Base-by-base conservation (phyloP, 1,140 invertebrate species). In the Penaeus indicus region DNA sequence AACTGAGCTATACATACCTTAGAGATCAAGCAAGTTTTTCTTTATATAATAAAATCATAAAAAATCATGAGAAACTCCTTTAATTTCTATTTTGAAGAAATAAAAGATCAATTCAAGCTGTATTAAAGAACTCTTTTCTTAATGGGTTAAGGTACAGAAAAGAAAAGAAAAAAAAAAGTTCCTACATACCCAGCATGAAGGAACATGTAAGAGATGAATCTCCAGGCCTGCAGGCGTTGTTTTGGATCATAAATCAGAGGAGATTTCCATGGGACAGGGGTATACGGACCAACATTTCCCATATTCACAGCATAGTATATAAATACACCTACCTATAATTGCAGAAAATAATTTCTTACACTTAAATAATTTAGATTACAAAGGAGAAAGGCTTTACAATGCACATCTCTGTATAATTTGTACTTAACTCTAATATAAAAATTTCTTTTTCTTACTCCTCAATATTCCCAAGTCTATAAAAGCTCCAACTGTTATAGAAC, bases 131-230 rank as follows among this genome's bases (percentile, higher is more conserved):
- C 27, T 42, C 25, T 82, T 82, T 82, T 82, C 16, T n/a, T 54
- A 25, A 25, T 27, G 60, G 7, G 60, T 27, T 4, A 47, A 5
- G 11, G n/a, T 18, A 47, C 21, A 82, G 63, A 62, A 42, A 62
- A 18, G 13, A 60, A 63, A 32, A 69, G 7, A 62, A 32, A 79
- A 32, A 27, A 16, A 54, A n/a, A 11, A 25, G 10, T 38, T 64
- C 77, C 69, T 72, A 82, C 92, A 80, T 92, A 94, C 93, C 94
- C 94, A 90, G 94, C 93, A 91, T 95, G 94, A 85, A 95, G 93
- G 67, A 94, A 92, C 92, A 94, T 94, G 91, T 95, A 95, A 38
- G 94, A 94, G n/a, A 95, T 83, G 90, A 93, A 95, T 79, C 94
- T 90, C 93, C 93, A 94, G 18, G 93, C 93, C 91, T 95, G 93